Conservation (phyloP, 2,888 invertebrate species). For the Temnothorax unifasciatus region DNA sequence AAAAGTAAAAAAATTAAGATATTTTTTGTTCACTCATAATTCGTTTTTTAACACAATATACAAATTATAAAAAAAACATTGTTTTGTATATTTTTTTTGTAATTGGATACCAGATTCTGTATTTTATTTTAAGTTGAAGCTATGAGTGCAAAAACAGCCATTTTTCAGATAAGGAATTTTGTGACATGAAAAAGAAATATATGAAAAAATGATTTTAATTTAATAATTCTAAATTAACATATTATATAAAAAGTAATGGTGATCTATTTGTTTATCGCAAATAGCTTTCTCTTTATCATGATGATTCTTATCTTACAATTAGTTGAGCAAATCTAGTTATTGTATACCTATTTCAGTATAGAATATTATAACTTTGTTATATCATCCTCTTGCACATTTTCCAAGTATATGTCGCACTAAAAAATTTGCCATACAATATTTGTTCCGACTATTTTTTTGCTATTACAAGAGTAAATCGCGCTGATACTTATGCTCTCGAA, state of each 20-base stretch:
- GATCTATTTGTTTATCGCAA: not conserved
- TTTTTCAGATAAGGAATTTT: not conserved
- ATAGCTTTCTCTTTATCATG: not conserved
- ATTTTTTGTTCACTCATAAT: not conserved
- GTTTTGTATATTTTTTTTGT: not conserved
- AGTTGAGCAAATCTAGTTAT: not conserved
- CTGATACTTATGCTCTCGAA: slow-evolving; percentile 57
- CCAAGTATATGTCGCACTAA: not conserved
- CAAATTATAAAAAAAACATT: not conserved
- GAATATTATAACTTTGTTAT: not conserved
- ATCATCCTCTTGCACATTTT: not conserved
- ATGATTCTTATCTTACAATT: not conserved
- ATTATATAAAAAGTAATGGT: not conserved
- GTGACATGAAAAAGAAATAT: not conserved
- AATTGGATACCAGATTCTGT: not conserved
- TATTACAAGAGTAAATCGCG: slow-evolving; percentile 47
- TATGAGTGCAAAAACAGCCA: not conserved
- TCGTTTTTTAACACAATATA: not conserved
- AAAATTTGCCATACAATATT: slow-evolving; percentile 1
- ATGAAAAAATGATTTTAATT: slow-evolving; percentile 1
- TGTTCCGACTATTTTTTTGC: slow-evolving; percentile 49
- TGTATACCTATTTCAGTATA: not conserved
- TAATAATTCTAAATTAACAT: slow-evolving; percentile 19
- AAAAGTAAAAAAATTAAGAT: not conserved
- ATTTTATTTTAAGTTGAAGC: slow-evolving; percentile 7